phyloP scores from a whole-genome alignment of 2,797 vertebrate species.

The Coranthus polyacanthus region DNA sequence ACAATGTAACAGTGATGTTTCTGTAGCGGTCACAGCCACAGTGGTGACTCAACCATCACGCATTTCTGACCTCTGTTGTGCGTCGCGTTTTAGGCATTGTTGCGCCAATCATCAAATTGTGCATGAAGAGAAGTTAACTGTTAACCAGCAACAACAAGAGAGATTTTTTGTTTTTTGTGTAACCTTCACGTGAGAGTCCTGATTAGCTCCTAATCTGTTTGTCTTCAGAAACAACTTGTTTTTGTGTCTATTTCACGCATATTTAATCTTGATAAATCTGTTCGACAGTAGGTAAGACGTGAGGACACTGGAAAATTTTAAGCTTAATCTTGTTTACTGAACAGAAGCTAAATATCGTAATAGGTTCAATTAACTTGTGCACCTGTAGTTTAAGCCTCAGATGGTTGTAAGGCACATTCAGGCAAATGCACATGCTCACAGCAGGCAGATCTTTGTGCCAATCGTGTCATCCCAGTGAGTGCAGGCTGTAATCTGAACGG shows the following conservation, averaged over 20 bases:
- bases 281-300: neutral
- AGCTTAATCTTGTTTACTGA: constrained; percentile 23
- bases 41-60: constrained; percentile 43
- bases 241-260: neutral
- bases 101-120: constrained; percentile 46
- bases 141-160: constrained; percentile 57
- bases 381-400: constrained; percentile 57
- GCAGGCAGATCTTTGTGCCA: constrained; percentile 38
- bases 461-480: constrained; percentile 23
- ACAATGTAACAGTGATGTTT: constrained; percentile 73
- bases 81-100: constrained; percentile 40
- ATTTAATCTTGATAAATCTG: neutral
- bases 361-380: constrained; percentile 45
- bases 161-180: neutral
- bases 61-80: constrained; percentile 52
- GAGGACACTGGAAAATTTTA: too few species aligned
- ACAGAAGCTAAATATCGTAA: constrained; percentile 21
- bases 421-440: constrained; percentile 17
- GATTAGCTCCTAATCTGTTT: neutral
- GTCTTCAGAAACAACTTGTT: neutral
- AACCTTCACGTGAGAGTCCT: neutral
- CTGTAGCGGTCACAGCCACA: constrained; percentile 34
- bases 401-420: constrained; percentile 15
- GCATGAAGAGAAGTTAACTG: constrained; percentile 63
- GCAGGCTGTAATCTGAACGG: constrained; percentile 40